Conservation (phyloP, 2,113 vertebrate genomes). For the Hippoglossus stenolepis region DNA sequence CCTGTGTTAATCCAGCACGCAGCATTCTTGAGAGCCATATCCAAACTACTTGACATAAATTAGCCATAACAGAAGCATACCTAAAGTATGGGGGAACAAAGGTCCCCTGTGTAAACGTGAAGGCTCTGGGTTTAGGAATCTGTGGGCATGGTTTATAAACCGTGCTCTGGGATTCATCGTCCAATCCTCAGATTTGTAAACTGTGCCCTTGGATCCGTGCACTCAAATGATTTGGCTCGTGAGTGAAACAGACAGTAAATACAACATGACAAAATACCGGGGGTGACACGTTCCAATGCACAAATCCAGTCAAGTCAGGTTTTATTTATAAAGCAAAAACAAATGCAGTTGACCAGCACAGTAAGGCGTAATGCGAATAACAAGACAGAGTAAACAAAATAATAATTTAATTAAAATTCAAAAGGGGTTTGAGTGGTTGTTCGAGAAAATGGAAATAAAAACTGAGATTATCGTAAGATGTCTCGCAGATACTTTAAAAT, state of each 20-base stretch:
- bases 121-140: not conserved
- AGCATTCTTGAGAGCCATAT: no score
- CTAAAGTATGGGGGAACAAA: not conserved
- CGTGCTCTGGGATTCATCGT: not conserved
- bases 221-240: not conserved
- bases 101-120: not conserved
- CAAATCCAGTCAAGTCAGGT: not conserved
- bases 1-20: not conserved
- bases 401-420: no score
- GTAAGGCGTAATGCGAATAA: no score
- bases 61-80: not conserved
- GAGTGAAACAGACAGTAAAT: not conserved
- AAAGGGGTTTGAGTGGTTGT: no score
- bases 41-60: no score
- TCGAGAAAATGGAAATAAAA: no score
- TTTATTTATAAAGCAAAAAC: not conserved
- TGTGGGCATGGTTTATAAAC: not conserved
- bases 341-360: not conserved
- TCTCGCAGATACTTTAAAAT: no score
- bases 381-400: no score
- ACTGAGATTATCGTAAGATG: no score
- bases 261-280: not conserved
- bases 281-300: not conserved
- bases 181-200: not conserved
- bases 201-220: no score